Evolutionary conservation across 2,888 invertebrate species (phyloP), one percentile per base, ranked within the genome.

Genomic region (Hypomecis atomaria): DNA sequence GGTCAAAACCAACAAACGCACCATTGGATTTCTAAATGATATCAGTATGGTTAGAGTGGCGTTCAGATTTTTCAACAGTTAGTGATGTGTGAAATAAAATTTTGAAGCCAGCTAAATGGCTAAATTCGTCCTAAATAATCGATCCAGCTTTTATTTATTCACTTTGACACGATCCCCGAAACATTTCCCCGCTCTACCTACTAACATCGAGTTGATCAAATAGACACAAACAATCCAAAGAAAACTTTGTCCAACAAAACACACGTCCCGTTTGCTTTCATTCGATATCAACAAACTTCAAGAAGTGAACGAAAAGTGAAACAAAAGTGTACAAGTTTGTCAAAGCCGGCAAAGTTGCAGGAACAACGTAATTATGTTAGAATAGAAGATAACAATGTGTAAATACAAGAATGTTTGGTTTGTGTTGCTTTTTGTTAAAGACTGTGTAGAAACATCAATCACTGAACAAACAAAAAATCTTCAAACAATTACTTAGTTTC

Each of bases 221-320:
- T 60, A 60, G 44, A 56, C 9, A 50, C 50, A 43, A 59, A 55
- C 56, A 65, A 57, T 43, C 56, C 33, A 59, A 59, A 36, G 57
- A 45, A 65, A 60, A 65, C 60, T 65, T 59, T 13, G 55, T 37
- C 44, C 53, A 52, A 52, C 48, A 52, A 65, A 50, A 60, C 56
- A 53, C 50, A 11, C 54, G 43, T 63, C 48, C 33, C 33, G 59
- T 59, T 59, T 65, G 45, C 52, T 52, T 60, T 43, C 38, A 38
- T 42, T 48, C 48, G 48, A 65, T 60, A 60, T 60, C 33, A 52
- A 60, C 65, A 59, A 53, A 60, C 43, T 65, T 59, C 65, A 52
- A 57, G 60, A 60, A 60, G 52, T 49, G 52, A 52, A 52, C 48
- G 48, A 58, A 49, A 58, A 58, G 47, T 56, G 56, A 56, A 56